Evolutionary conservation across 2,113 vertebrate genomes (phyloP), one percentile per base, ranked within the genome.

Genomic region (Eubucco bourcierii): DNA sequence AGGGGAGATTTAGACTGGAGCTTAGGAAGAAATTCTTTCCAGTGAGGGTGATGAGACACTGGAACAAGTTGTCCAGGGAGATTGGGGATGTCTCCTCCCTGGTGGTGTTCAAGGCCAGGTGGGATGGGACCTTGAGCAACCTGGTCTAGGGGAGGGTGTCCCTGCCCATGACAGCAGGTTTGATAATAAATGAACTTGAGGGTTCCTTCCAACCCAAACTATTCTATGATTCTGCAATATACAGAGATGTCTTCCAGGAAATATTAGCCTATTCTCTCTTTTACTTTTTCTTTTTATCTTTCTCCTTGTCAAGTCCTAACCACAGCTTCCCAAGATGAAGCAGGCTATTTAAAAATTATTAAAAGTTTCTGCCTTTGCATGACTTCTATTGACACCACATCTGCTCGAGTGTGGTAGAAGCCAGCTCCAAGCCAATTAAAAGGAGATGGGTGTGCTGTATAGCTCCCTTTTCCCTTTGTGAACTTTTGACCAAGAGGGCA

Each of bases 341-440:
- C 14, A 64, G 33, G 25, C 25, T 90, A 18, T 88, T 95, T 85
- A 65, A 83, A 94, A 94, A 92, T 94, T 94, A 95, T 96, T 93
- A 94, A 84, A 95, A 94, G 87, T 94, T 96, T 96, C 93, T 96
- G 79, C 66, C 52, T 92, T 94, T 79, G 63, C 76, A 59, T 95
- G 79, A 79, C 85, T 95, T 94, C 63, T 84, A 20, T 34, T 94
- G 94, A 93, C 85, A 91, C 56, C 79, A 68, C 52, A 78, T 87
- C 90, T 88, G n/a, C 76, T 65, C 87, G 80, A 87, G 82, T 16
- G 0, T 96, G 87, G 58, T 78, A 78, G 58, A n/a, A 94, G 72
- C 34, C 14, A 83, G 65, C 50, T 94, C 84, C 73, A 72, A 96
- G 90, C 76, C 91, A 96, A 95, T 96, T 95, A 96, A 85, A 80